These are phyloP conservation scores for Artibeus jamaicensis DNA, from an alignment of 2,797 vertebrate species.

Conservation along the genomic window DNA sequence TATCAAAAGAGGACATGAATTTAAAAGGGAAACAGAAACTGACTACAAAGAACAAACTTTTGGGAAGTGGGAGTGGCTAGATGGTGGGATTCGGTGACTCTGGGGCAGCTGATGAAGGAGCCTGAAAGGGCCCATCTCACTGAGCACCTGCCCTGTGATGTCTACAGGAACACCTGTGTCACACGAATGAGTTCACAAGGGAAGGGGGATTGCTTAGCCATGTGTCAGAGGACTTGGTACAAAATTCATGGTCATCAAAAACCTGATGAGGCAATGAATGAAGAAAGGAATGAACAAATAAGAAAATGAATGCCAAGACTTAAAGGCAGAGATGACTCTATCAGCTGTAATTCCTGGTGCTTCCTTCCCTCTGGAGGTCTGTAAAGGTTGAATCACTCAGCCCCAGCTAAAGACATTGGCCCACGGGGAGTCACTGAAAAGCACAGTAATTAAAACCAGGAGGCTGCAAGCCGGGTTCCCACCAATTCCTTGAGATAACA, in stretches of 20 bases:
- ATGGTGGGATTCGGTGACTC: neutral
- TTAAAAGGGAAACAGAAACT: constrained; percentile 36
- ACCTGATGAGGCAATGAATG: neutral
- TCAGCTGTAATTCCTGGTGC: neutral
- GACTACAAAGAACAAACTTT: neutral
- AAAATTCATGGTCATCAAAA: neutral
- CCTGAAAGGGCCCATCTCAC: neutral
- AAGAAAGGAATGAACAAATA: neutral
- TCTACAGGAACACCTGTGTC: neutral
- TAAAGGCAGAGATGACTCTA: neutral
- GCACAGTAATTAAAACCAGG: neutral
- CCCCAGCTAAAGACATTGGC: neutral
- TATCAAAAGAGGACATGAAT: neutral
- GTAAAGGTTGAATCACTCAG: neutral
- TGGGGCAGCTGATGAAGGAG: neutral
- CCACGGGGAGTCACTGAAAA: neutral
- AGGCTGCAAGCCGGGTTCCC: neutral
- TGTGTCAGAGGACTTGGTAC: neutral
- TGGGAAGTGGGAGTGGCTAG: neutral
- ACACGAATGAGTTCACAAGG: neutral
- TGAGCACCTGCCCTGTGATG: neutral
- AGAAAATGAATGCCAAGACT: neutral
- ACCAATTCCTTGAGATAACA: neutral
- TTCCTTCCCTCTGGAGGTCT: neutral
- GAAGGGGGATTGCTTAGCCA: neutral